These are phyloP conservation scores for Xylocopa sonorina DNA, from an alignment of 1,140 invertebrate species.

Conservation along the genomic window DNA sequence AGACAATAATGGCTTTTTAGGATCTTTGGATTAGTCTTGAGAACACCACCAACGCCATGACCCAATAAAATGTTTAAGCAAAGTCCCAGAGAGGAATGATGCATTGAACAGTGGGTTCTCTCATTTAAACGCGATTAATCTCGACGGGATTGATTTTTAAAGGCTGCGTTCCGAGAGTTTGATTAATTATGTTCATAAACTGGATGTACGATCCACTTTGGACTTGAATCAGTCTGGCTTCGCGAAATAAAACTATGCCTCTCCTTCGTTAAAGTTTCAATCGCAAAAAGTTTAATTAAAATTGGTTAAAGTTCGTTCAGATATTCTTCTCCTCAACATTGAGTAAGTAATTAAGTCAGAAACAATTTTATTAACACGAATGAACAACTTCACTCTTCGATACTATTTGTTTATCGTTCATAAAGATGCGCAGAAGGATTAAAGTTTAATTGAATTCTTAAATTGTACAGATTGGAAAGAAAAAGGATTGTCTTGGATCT, in stretches of 20 bases:
- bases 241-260: neutral
- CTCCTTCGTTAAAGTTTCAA: no score
- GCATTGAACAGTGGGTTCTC: neutral
- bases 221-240: no score
- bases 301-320: neutral
- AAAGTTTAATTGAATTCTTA: conserved; percentile 14
- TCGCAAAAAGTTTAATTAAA: no score
- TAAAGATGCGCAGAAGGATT: conserved; percentile 16
- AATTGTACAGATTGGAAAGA: conserved; percentile 19
- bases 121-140: conserved; percentile 9
- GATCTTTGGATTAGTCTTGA: no score
- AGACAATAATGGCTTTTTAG: no score
- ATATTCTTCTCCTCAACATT: no score
- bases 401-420: no score
- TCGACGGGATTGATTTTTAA: neutral
- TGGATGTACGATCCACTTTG: conserved; percentile 3
- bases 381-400: no score
- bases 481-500: neutral
- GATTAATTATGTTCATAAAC: conserved; percentile 3
- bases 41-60: no score
- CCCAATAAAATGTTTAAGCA: no score
- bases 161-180: neutral
- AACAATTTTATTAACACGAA: no score
- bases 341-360: neutral
- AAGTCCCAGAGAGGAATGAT: no score